Evolutionary conservation across 2,797 vertebrate species (phyloP), one percentile per base, ranked within the genome.

Genomic region (Galagoides demidoff): DNA sequence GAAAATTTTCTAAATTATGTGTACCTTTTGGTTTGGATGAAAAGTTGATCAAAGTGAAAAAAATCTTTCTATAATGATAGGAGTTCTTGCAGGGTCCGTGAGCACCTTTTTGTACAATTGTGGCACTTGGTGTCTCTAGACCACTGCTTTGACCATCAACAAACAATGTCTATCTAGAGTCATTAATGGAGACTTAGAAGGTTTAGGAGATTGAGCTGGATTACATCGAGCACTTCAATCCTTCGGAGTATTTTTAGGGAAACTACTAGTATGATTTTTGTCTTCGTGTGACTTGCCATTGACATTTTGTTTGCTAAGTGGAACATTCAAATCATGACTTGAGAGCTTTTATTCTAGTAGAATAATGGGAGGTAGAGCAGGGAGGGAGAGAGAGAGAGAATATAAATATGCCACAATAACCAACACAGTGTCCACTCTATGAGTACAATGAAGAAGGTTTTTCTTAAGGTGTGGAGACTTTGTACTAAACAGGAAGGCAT

Each of bases 1-100:
- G 43, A 91, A 86, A 71, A 34, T 16, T 86, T 96, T 84, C 52
- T 84, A 63, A 89, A 81, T 84, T 77, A 13, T 93, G 3, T 77
- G 29, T 89, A 59, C 5, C 66, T 83, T 89, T 16, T n/a, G 77
- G 6, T 89, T 22, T 92, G 89, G 52, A 52, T 74, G 25, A 59
- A 85, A 87, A 59, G 5, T 37, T 79, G 34, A 70, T 76, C 27
- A 77, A 71, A 52, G 45, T 87, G 12, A 90, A 95, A 79, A n/a
- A 76, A 77, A 23, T 31, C 5, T 90, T 95, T 95, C 57, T 68
- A 74, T 96, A 68, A 34, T 88, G 20, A 74, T 89, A 20, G 31
- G 27, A 92, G 64, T 9, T 66, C 27, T 88, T 88, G 0, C 3
- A 55, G 3, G 59, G 2, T 76, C 20, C 14, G 23, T 83, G 37